These are phyloP conservation scores for Leptestheria dahalacensis DNA, from an alignment of 1,140 invertebrate genomes.

Conservation along the genomic window DNA sequence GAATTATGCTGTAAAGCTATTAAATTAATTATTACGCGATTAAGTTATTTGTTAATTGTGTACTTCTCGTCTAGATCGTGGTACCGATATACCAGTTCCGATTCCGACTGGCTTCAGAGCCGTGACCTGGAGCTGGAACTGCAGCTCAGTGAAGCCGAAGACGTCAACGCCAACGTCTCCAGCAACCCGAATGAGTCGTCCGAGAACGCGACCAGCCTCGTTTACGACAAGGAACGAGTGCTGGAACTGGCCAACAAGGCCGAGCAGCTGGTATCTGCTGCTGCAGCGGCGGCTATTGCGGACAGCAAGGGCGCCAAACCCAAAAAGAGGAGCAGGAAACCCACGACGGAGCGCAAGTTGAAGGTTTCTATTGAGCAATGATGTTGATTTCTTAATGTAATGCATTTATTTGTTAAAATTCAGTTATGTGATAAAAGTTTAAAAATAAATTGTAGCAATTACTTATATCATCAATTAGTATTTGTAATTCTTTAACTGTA, in stretches of 20 bases:
- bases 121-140: conserved; percentile 16
- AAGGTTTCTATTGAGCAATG: too few species aligned
- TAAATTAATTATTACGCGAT: background rate
- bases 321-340: conserved; percentile 11
- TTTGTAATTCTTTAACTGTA: too few species aligned
- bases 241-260: conserved; percentile 49
- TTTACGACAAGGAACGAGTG: conserved; percentile 34
- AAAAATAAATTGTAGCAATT: too few species aligned
- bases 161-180: conserved; percentile 24
- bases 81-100: conserved; percentile 19
- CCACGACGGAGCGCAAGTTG: conserved; percentile 22
- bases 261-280: conserved; percentile 43
- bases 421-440: too few species aligned
- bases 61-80: conserved; percentile 19
- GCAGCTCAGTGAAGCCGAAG: conserved; percentile 16
- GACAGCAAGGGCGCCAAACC: conserved; percentile 34
- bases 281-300: conserved; percentile 25
- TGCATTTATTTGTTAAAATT: too few species aligned
- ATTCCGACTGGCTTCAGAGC: conserved; percentile 20
- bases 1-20: too few species aligned
- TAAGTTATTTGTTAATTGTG: background rate
- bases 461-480: too few species aligned
- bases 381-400: too few species aligned
- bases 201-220: conserved; percentile 8
- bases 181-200: conserved; percentile 19